Percentiles rank a stretch among this genome's conserved stretches.
These are phyloP conservation scores for Hypercompe scribonia DNA, from an alignment of 2,888 invertebrate genomes.

Conservation along the genomic window DNA sequence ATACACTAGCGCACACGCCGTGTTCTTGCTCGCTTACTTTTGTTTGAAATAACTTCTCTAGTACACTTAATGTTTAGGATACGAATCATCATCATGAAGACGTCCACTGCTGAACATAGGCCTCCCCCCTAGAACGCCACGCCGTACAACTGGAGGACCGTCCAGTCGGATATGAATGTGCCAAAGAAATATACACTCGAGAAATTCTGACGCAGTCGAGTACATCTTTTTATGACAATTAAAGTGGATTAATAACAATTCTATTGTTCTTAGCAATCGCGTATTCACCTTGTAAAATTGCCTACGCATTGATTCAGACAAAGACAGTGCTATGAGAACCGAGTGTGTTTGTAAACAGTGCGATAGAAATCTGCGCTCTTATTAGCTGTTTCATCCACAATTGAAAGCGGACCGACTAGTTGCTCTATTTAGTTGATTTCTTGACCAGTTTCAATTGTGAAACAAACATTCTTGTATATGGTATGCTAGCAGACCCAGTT, in stretches of 20 bases:
- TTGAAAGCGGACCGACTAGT: conserved; percentile 11
- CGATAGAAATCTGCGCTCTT: conserved; percentile 6
- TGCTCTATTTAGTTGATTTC: conserved; percentile 4
- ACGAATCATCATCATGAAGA: too few relatives aligned
- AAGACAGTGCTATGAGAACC: neutral
- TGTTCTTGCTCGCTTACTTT: too few relatives aligned
- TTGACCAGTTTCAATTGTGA: conserved; percentile 9
- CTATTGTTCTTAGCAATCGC: neutral
- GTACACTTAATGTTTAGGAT: too few relatives aligned
- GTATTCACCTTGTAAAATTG: neutral
- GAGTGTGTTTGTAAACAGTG: conserved; percentile 9
- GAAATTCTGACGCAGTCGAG: too few relatives aligned
- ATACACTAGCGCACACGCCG: too few relatives aligned
- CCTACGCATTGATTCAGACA: neutral
- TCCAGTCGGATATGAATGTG: too few relatives aligned
- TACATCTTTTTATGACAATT: neutral
- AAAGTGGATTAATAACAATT: neutral
- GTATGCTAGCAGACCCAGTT: neutral
- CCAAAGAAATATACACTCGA: too few relatives aligned
- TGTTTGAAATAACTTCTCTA: too few relatives aligned
- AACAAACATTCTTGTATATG: conserved; percentile 8
- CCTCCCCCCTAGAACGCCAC: too few relatives aligned
- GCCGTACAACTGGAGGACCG: too few relatives aligned
- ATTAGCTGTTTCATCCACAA: conserved; percentile 2
- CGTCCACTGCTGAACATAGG: too few relatives aligned